Evolutionary conservation across 2,113 vertebrate species (phyloP).

Genomic region (Silurus glanis): DNA sequence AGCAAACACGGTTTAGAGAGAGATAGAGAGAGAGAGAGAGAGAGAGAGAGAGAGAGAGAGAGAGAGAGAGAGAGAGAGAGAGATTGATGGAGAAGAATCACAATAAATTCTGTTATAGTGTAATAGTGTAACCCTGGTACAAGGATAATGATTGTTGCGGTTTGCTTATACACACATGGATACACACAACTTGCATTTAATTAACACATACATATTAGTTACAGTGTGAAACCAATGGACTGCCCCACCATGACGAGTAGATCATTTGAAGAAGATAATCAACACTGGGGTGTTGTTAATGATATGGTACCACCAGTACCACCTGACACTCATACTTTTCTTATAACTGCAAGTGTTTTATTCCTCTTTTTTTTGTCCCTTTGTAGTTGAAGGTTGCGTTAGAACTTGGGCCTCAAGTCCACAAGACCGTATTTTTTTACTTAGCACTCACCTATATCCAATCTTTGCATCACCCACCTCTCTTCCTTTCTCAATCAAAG

Average conservation of each 20-base stretch:
- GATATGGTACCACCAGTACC: background rate
- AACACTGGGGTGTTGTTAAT: background rate
- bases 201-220: background rate
- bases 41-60: conserved; percentile 1
- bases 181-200: background rate
- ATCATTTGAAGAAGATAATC: background rate
- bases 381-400: background rate
- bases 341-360: background rate
- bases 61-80: background rate
- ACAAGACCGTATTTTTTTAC: background rate
- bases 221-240: too few relatives aligned
- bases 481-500: background rate
- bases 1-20: conserved; percentile 2
- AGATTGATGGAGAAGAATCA: background rate
- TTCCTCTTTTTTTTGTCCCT: background rate
- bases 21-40: conserved; percentile 1
- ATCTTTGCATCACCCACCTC: background rate
- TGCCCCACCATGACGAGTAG: too few relatives aligned
- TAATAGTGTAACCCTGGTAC: background rate
- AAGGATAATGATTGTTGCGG: background rate
- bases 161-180: background rate
- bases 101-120: background rate
- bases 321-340: background rate
- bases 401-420: background rate
- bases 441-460: background rate